A percentile compares a stretch with the other conserved stretches of the same genome.
phyloP scores from a whole-genome alignment of 2,888 invertebrate genomes.

The Physocephala rufipes region DNA sequence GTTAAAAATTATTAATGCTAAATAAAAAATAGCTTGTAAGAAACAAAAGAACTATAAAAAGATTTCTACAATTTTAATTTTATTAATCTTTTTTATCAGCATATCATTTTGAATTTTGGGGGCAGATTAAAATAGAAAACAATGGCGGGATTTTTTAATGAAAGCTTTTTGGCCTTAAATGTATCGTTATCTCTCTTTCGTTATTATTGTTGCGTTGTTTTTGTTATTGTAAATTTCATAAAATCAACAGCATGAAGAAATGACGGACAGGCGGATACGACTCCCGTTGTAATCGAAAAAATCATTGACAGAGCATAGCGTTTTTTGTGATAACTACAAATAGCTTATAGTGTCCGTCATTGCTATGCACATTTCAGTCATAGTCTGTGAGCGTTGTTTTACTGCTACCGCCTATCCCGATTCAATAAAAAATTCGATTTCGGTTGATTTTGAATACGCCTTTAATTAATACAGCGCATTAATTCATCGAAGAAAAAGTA shows the following conservation, averaged over 20 bases:
- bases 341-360: neutral
- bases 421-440: slow-evolving; percentile 5
- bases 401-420: slow-evolving; percentile 7
- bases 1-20: too few species aligned
- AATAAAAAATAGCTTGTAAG: too few species aligned
- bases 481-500: too few species aligned
- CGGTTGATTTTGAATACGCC: too few species aligned
- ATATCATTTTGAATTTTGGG: neutral
- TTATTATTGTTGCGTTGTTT: too few species aligned
- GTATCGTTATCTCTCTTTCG: neutral
- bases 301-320: neutral
- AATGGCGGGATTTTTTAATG: neutral
- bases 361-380: too few species aligned
- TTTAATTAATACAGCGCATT: too few species aligned
- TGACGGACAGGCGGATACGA: neutral
- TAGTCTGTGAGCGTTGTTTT: neutral
- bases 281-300: neutral
- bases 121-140: neutral
- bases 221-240: too few species aligned
- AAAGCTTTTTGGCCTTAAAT: neutral
- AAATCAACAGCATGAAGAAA: too few species aligned
- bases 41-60: too few species aligned
- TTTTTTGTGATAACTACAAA: too few species aligned
- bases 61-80: too few species aligned
- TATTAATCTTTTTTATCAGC: neutral